phyloP scores from a whole-genome alignment of 2,888 invertebrate species.

The Axea sp. region DNA sequence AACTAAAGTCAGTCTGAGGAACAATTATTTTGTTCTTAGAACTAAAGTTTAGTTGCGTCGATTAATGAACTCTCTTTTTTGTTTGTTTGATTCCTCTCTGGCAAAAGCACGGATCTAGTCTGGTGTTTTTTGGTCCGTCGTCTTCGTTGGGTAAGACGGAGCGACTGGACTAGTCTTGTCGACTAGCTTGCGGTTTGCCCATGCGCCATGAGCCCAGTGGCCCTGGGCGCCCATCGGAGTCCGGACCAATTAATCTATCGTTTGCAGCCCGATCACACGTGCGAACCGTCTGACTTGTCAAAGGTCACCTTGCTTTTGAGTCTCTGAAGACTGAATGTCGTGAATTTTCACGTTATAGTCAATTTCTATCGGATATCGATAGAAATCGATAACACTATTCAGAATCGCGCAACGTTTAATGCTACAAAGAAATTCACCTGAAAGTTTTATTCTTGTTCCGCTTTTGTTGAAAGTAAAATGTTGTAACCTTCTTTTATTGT shows the following conservation, averaged over 20 bases:
- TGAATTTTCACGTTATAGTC: background rate
- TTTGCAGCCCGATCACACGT: conserved; percentile 39
- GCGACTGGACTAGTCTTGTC: conserved; percentile 78
- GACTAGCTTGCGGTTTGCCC: conserved; percentile 79
- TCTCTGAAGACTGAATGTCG: background rate
- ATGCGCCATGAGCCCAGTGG: conserved; percentile 78
- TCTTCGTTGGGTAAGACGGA: conserved; percentile 71
- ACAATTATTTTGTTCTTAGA: too few relatives aligned
- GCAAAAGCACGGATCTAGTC: conserved; percentile 34
- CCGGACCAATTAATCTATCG: conserved; percentile 67
- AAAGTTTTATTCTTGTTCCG: too few relatives aligned
- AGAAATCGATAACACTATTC: background rate
- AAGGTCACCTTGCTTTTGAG: conserved; percentile 20
- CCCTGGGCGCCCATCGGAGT: conserved; percentile 72
- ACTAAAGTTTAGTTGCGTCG: too few relatives aligned
- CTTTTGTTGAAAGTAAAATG: too few relatives aligned
- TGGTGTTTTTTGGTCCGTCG: conserved; percentile 43
- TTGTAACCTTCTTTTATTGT: too few relatives aligned
- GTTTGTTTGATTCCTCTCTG: too few relatives aligned
- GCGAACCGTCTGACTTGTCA: conserved; percentile 40
- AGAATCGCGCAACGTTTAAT: background rate
- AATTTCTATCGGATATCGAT: background rate
- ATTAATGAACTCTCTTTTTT: too few relatives aligned
- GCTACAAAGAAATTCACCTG: background rate
- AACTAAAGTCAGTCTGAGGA: too few relatives aligned